Evolutionary conservation across 1,140 invertebrate species (phyloP), one percentile per base, ranked within the genome.

Genomic region (Orchestia grillus): DNA sequence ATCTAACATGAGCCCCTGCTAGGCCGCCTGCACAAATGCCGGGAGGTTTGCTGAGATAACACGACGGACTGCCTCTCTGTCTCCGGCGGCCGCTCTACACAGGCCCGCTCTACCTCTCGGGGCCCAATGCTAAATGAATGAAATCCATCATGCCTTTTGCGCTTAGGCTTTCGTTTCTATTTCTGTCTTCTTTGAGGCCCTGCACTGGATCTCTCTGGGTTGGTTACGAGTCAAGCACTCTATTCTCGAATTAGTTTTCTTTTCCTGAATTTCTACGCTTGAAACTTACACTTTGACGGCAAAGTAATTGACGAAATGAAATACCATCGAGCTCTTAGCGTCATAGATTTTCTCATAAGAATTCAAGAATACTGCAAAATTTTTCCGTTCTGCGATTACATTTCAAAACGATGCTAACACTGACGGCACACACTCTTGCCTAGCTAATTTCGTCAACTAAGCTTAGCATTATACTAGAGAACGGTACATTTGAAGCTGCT

Each of bases 41-140:
- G 43, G 41, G 92, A 44, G 41, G 44, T 94, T 94, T 94, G 92
- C 92, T 94, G 6, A 94, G 92, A 94, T 94, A 94, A 94, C 92
- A 94, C 11, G 6, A 41, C 4, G 43, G 44, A 45, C 92, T 45
- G 92, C 92, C 40, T 11, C 41, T 41, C 41, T 42, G 88, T 41
- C 88, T 90, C 41, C 88, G 28, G 88, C 88, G 15, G 88, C n/a
- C 88, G 88, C 88, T 90, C 88, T 90, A 41, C 43, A 3, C 47
- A 53, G 47, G n/a, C 47, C 36, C 15, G 62, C 28, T 23, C 15
- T 36, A 77, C 62, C 28, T 53, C 47, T 8, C 19, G 47, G 19
- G 28, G 28, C 62, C 11, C 15, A 77, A 36, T 28, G 28, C 62
- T 36, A 77, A 77, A 77, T 15, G 28, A 77, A 77, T 77, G 62